Percentiles rank a stretch among this genome's conserved stretches.
phyloP scores from a whole-genome alignment of 2,113 vertebrate genomes.

The Trogon surrucura region DNA sequence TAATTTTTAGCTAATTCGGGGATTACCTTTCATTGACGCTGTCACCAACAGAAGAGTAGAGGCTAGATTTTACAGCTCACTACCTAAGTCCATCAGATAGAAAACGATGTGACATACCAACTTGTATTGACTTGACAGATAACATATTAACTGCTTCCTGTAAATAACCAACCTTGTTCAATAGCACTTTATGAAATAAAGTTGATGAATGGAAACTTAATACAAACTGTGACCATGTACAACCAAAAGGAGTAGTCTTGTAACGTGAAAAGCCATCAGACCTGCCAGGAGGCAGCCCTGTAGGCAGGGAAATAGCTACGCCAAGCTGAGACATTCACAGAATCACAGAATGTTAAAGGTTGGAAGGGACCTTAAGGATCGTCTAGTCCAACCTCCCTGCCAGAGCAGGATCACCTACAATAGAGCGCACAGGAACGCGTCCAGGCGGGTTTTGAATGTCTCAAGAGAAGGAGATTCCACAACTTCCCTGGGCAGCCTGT shows the following conservation, averaged over 20 bases:
- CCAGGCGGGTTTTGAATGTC: too few relatives aligned
- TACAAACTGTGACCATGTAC: not conserved
- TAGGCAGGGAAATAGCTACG: too few relatives aligned
- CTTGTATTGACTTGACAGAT: not conserved
- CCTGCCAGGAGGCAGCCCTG: too few relatives aligned
- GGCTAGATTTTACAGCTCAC: not conserved
- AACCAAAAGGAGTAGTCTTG: not conserved
- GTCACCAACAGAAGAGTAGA: rapidly evolving
- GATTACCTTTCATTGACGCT: not conserved
- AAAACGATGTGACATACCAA: not conserved
- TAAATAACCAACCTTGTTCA: not conserved
- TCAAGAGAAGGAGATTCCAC: too few relatives aligned
- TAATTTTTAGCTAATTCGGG: not conserved
- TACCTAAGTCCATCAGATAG: not conserved
- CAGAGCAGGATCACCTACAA: too few relatives aligned
- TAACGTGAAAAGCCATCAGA: rapidly evolving
- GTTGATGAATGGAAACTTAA: not conserved
- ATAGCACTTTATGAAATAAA: not conserved
- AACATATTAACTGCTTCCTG: not conserved
- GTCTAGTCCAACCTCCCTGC: too few relatives aligned
- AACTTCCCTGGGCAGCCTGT: too few relatives aligned
- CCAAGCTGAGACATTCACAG: not conserved
- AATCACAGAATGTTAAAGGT: too few relatives aligned
- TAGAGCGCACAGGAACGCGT: too few relatives aligned
- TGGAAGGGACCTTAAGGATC: too few relatives aligned